phyloP scores from a whole-genome alignment of 2,797 vertebrate genomes.

The Rhodeus uyekii region DNA sequence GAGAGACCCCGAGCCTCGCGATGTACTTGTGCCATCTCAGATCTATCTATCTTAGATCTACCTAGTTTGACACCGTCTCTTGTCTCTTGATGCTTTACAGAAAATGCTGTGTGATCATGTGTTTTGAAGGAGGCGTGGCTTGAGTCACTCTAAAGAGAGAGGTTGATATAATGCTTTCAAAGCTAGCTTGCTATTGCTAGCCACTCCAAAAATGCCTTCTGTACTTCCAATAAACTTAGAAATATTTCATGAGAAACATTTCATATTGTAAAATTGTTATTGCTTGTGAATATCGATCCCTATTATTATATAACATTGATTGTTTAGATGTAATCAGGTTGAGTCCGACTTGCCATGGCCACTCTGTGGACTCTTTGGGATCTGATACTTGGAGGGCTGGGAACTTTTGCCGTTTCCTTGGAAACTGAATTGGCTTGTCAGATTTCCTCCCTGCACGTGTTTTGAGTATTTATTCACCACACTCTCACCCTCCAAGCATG shows the following conservation, averaged over 20 bases:
- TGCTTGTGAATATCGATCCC: too few relatives aligned
- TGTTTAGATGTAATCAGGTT: not conserved
- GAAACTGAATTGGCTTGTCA: constrained; percentile 29
- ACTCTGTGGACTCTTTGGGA: not conserved
- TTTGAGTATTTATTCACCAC: constrained; percentile 34
- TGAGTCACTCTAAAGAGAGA: not conserved
- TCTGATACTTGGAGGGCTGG: not conserved
- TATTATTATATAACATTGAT: not conserved
- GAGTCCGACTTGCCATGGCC: not conserved
- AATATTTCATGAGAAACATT: too few relatives aligned
- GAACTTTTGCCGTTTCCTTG: constrained; percentile 26
- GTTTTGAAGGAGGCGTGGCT: not conserved
- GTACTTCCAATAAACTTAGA: not conserved
- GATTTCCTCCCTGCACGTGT: not conserved
- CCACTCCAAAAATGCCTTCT: not conserved
- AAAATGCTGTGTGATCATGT: not conserved
- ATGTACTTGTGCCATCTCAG: too few relatives aligned
- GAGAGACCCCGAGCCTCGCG: too few relatives aligned
- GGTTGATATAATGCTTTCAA: not conserved
- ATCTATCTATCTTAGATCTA: too few relatives aligned
- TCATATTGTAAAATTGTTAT: not conserved
- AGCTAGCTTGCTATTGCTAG: not conserved
- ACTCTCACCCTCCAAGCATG: constrained; percentile 40
- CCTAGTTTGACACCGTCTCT: not conserved
- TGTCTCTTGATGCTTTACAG: not conserved